Base-by-base conservation (phyloP, 2,888 invertebrate genomes). In the Bembecia ichneumoniformis region DNA sequence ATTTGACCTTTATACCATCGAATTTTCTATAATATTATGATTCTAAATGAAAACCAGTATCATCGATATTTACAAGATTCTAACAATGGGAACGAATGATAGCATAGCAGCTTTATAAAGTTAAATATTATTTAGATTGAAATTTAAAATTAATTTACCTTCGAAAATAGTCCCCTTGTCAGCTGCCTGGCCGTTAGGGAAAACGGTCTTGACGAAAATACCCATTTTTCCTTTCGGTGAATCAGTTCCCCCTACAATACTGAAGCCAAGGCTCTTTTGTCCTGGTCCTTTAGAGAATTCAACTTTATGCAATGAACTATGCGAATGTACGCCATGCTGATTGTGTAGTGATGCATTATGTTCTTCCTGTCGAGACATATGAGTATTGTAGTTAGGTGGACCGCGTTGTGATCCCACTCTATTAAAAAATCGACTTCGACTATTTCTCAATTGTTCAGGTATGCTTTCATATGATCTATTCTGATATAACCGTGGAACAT, bases 151-250 rank as follows among this genome's bases (percentile, higher is more conserved):
- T 13, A 40, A 10, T 40, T 35, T 1, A 95, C 96, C 96, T 91
- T 95, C 95, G 86, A 91, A 92, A 58, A 96, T 89, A 64, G 90
- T 91, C 52, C 94, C 94, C 81, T 92, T 92, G 67, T 96, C 95
- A 48, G 94, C 93, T 52, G 96, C 95, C 82, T 95, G 94, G 35
- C 96, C 96, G 55, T 92, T 91, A 36, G 94, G 92, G 71, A 96
- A 94, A 47, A 96, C 94, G 7, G 95, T 94, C 81, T 96, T 94
- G 3, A 96, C 94, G 75, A 94, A 96, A 73, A 96, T 95, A 46
- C 96, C 96, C 91, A 96, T 93, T 73, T 92, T 92, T 46, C 95
- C 96, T 77, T 94, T 94, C 0, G 95, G 94, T 2, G 95, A 95
- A 77, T 96, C 96, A 47, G 92, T 90, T 46, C 96, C 96, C 48